Evolutionary conservation across 2,888 invertebrate genomes (phyloP).

Genomic region (Drosophila helvetica): DNA sequence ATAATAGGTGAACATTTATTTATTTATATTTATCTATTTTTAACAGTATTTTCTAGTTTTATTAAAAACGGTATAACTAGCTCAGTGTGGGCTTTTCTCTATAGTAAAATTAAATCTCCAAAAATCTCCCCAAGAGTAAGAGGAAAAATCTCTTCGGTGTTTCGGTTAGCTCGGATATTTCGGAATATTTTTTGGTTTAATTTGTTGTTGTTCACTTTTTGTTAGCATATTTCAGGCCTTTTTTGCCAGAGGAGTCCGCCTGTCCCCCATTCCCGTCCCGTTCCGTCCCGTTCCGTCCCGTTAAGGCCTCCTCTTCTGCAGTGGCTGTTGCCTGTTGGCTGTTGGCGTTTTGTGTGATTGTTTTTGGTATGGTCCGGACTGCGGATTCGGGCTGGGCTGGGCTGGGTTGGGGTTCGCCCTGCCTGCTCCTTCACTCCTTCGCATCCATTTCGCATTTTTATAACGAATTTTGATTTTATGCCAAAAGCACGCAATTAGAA

Average conservation of each 20-base stretch:
- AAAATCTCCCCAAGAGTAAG: no score
- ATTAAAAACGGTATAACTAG: no score
- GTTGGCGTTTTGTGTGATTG: slow-evolving; percentile 33
- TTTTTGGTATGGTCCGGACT: slow-evolving; percentile 2
- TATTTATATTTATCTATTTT: no score
- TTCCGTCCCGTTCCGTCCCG: neutral
- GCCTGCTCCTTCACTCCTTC: slow-evolving; percentile 29
- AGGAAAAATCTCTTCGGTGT: neutral
- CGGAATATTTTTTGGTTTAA: neutral
- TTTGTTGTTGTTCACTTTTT: slow-evolving; percentile 1
- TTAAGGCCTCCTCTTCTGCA: slow-evolving; percentile 29
- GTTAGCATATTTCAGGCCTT: neutral
- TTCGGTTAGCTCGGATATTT: neutral
- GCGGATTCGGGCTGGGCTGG: neutral
- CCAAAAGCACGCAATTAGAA: slow-evolving; percentile 76
- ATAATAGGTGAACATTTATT: no score
- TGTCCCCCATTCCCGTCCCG: no score
- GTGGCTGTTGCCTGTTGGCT: slow-evolving; percentile 6
- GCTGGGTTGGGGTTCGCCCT: no score
- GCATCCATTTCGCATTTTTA: slow-evolving; percentile 47
- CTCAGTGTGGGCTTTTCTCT: no score
- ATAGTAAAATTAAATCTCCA: no score
- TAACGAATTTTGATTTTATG: slow-evolving; percentile 73
- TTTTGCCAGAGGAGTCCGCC: no score
- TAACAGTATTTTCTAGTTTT: no score